Evolutionary conservation across 1,140 invertebrate genomes (phyloP), one percentile per base, ranked within the genome.

Genomic region (Hesperophylax magnus): DNA sequence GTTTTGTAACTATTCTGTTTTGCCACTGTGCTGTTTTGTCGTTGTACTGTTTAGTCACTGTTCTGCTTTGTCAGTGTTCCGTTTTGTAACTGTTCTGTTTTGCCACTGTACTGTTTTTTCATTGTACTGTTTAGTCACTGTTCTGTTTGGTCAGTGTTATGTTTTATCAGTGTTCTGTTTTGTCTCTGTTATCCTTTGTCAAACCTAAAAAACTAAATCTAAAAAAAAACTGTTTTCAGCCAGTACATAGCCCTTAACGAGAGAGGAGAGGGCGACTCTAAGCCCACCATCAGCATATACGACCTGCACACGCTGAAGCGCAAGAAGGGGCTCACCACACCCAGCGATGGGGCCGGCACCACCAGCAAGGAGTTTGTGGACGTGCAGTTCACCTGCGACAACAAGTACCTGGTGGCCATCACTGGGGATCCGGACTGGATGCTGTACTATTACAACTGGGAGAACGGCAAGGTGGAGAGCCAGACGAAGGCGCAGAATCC

Each of bases 381-480:
- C 78, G 86, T 97, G 0, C 91, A 92, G 15, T 98, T 97, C 85
- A 95, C 95, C 6, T 93, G 91, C 75, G 96, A 97, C 85, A 94
- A 92, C 15, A 95, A 94, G 86, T 94, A 94, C 86, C 86, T 98
- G 15, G 93, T 95, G 27, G 94, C 93, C 0, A 92, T 97, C 34
- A 94, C 94, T 0, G 95, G 94, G 14, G 93, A 94, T 82, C 94
- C 95, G 0, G 96, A 97, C 85, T 97, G 93, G 91, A 93, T 91
- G 24, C 91, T 97, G 86, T 91, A 96, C 71, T 94, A 93, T 86
- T 98, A 95, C 87, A 94, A 94, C 85, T 96, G 95, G 93, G 96
- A 97, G 84, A 96, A 94, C 87, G 94, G 94, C 1, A 96, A 95
- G 88, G 90, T 97, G 1, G 94, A 96, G 84, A 95, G 94, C 72